Evolutionary conservation across 2,113 vertebrate genomes (phyloP).

Genomic region (Labrus mixtus): DNA sequence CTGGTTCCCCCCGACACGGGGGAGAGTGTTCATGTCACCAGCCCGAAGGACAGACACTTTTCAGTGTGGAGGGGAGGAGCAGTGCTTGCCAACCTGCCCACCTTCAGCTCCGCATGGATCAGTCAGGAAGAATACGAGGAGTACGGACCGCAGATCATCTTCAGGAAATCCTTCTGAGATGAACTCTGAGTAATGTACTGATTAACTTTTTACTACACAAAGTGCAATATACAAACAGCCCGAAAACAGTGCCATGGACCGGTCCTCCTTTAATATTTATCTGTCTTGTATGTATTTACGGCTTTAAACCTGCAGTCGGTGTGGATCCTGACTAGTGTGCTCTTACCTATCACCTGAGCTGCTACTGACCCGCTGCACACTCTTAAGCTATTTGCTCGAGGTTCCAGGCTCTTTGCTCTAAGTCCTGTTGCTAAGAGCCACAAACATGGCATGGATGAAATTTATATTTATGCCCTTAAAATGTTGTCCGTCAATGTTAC

Average conservation of each 20-base stretch:
- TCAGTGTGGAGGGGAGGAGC: conserved; percentile 83
- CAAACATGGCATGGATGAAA: not conserved
- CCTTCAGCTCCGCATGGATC: conserved; percentile 78
- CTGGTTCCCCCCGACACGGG: conserved; percentile 58
- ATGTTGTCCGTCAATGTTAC: not conserved
- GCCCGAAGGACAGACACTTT: conserved; percentile 77
- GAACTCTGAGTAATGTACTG: not conserved
- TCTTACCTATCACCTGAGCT: not conserved
- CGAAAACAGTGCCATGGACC: not conserved
- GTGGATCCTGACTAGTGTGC: not conserved
- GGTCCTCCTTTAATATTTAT: conserved; percentile 1
- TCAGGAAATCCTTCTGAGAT: conserved; percentile 84
- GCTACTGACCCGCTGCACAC: too few relatives aligned
- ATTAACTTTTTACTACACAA: not conserved
- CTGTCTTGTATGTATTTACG: not conserved
- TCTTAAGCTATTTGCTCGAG: too few relatives aligned
- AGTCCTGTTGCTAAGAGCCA: not conserved
- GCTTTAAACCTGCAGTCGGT: not conserved
- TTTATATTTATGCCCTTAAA: not conserved
- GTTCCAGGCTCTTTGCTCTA: too few relatives aligned
- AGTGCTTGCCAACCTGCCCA: conserved; percentile 70
- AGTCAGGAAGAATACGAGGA: conserved; percentile 80
- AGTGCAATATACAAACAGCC: conserved; percentile 38
- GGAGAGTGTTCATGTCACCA: conserved; percentile 62
- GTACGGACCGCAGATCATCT: conserved; percentile 78